These are phyloP conservation scores for Heliconius cydno DNA, from an alignment of 2,888 invertebrate genomes.

Conservation along the genomic window DNA sequence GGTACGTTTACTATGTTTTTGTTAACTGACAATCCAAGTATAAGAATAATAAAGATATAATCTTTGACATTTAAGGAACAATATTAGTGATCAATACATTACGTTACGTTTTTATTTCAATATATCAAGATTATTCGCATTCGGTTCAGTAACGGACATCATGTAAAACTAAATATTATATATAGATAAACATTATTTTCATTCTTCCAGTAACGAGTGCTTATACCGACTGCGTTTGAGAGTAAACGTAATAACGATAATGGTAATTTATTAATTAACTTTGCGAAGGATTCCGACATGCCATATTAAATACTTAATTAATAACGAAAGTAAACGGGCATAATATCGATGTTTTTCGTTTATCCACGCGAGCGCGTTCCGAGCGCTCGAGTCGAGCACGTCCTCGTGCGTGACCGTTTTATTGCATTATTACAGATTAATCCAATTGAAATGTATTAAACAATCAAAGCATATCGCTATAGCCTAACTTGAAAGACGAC, in stretches of 20 bases:
- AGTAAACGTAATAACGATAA: conserved; percentile 12
- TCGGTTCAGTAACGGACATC: no score
- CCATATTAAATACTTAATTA: conserved; percentile 17
- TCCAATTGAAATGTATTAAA: conserved; percentile 44
- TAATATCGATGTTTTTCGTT: conserved; percentile 25
- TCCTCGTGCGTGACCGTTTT: conserved; percentile 39
- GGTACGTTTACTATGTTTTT: neutral
- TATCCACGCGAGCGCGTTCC: conserved; percentile 24
- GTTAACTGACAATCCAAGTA: neutral
- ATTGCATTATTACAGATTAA: conserved; percentile 42
- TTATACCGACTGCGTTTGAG: neutral
- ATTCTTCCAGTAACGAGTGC: neutral
- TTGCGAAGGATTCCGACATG: conserved; percentile 20
- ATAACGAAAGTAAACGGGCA: conserved; percentile 22
- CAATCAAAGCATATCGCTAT: conserved; percentile 27
- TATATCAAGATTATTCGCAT: neutral
- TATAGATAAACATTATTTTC: neutral
- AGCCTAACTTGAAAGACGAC: conserved; percentile 23
- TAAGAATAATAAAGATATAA: neutral
- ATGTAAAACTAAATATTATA: neutral
- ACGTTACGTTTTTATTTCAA: no score
- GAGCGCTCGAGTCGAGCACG: conserved; percentile 23
- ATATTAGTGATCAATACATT: neutral
- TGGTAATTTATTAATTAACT: conserved; percentile 22
- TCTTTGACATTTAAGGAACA: no score